phyloP scores from a whole-genome alignment of 2,888 invertebrate genomes.

The Malacosoma neustria region DNA sequence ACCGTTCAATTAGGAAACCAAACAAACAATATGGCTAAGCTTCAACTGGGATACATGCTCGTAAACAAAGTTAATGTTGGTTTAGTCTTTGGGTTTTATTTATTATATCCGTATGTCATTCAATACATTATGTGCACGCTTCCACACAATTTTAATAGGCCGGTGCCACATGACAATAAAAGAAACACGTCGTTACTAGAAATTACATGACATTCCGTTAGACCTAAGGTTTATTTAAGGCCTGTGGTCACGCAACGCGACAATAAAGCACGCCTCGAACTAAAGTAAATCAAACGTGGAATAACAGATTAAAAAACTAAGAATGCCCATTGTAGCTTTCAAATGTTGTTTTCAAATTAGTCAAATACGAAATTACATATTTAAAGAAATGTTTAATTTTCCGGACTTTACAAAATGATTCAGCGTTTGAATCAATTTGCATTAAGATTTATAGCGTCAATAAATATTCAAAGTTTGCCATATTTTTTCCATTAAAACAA shows the following conservation, averaged over 20 bases:
- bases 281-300: conserved; percentile 30
- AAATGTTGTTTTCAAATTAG: no score
- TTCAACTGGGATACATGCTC: background rate
- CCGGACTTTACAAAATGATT: background rate
- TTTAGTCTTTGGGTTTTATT: background rate
- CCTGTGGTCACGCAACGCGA: conserved; percentile 54
- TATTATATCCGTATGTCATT: no score
- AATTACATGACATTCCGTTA: conserved; percentile 65
- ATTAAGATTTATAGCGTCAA: background rate
- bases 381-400: no score
- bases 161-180: conserved; percentile 50
- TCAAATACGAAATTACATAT: no score
- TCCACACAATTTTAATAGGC: conserved; percentile 8
- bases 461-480: background rate
- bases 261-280: conserved; percentile 48
- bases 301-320: no score
- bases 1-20: conserved; percentile 8
- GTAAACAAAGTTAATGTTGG: background rate
- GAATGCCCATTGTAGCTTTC: no score
- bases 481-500: background rate
- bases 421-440: background rate
- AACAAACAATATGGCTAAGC: background rate
- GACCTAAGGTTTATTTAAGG: conserved; percentile 49
- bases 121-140: background rate
- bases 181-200: conserved; percentile 65